Evolutionary conservation across 1,140 invertebrate genomes (phyloP), one percentile per base, ranked within the genome.

Genomic region (Cherax quadricarinatus): DNA sequence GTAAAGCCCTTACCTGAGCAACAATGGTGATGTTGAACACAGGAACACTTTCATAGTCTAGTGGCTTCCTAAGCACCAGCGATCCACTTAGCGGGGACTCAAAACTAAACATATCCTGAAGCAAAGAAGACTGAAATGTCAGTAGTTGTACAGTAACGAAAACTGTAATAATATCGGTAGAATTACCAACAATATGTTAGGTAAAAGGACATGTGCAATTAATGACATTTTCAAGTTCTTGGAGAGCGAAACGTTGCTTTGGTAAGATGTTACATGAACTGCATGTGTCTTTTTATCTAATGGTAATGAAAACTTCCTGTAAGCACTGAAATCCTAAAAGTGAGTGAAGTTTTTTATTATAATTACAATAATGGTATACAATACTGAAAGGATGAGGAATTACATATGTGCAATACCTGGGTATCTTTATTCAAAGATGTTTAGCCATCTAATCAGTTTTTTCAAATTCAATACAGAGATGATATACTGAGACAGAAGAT

Each of bases 51-150:
- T 99, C 98, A 94, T 97, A 98, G 95, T 99, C 98, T 60, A 99
- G 95, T 4, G 97, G 96, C 94, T 97, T 97, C 86, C 96, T 96
- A 12, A 99, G 95, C 18, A 98, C 97, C 81, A 99, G 94, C 0
- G 97, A 97, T 30, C 98, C 98, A 95, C 98, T 98, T n/a, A 98
- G 95, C 79, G 97, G 97, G 95, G 97, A 98, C 14, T 97, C 96
- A 94, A 98, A 98, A 66, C 97, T 96, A 89, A 98, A 97, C 94
- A 97, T 97, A 94, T 98, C 97, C 96, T 97, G 94, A 21, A 94
- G 94, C 94, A 80, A 94, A 5, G 53, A 1, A 57, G 1, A 14
- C 93, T 90, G 78, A 73, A 84, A n/a, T 66, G 49, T 24, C 60
- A 91, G 21, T 12, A 62, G 24, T n/a, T 86, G 21, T 24, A 16